Evolutionary conservation across 2,888 invertebrate genomes (phyloP), one percentile per base, ranked within the genome.

Genomic region (Tillus elongatus): DNA sequence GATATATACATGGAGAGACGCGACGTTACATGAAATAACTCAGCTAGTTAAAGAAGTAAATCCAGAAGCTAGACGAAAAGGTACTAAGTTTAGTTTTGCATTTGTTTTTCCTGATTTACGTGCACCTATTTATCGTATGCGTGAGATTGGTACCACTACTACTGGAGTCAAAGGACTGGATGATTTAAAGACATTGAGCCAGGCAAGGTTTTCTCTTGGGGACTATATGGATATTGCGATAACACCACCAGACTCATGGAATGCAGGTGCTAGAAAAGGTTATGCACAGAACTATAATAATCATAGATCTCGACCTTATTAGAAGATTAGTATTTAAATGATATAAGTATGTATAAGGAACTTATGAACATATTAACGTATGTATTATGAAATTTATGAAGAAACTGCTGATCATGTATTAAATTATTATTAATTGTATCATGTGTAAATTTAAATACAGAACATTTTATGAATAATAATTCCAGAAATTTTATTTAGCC

Each of bases 1-100:
- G 69, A 96, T 98, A 54, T 97, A 98, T 64, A 98, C 97, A 15
- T 98, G 97, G 97, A 90, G 76, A 69, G 84, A 99, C 68, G 98
- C 98, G 3, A 93, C 93, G 0, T 71, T 99, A 10, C 82, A 92
- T 44, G 98, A 98, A 68, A 74, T 98, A 6, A 93, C 95, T 0
- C 85, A 87, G n/a, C 71, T 98, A 4, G 95, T 99, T 0, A 93
- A 95, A 60, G 97, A 98, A 73, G 97, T 98, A 0, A 97, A 97
- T 64, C 91, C 92, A 3, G 97, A 97, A 61, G 90, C 97, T 0
- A 73, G 96, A 33, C 81, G 87, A 36, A 91, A 92, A 61, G 97
- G 97, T 30, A 97, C 97, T 2, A 90, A 88, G 56, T 97, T 98
- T 64, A 93, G 92, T 63, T 99, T 98, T 70, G 87, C 92, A 2